Base-by-base conservation (phyloP, 2,888 invertebrate species). In the Mesorhabditis spiculigera region DNA sequence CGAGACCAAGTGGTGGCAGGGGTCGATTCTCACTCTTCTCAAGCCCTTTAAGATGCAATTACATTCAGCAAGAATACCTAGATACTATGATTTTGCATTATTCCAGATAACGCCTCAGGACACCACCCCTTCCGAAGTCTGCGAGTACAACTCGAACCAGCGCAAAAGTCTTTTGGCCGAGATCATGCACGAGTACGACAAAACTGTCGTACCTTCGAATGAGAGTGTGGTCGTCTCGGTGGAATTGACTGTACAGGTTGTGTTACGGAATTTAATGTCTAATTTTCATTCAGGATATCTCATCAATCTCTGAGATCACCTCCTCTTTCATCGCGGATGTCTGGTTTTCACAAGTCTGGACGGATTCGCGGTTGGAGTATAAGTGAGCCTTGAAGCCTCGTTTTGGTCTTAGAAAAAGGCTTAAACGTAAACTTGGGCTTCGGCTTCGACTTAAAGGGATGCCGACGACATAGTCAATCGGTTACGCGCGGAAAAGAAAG, bases 331-430 rank as follows among this genome's bases (percentile, higher is more conserved):
- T 84, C 8, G 85, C 85, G 5, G 84, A 84, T 73, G 83, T 85
- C 13, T 84, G 84, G 84, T 84, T 85, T 74, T 78, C 78, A 68
- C 82, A 85, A 70, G 80, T 84, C 4, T 84, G 84, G 84, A 75
- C 76, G 58, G 84, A 84, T 70, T 79, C 82, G 43, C 71, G 84
- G 63, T 71, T 84, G 62, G 80, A 80, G 42, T 84, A 84, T 72
- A 72, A 78, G 79, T 79, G 28, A 28, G 28, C 3, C 3, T 28
- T 28, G 28, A 28, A 28, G 28, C 28, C 28, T 28, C 28, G 1
- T 28, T 28, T 28, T 28, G 28, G 28, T 1, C 28, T 28, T 28
- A 28, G 28, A 28, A 28, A 28, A 28, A 28, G 28, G 28, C 28
- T 28, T 28, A 28, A 28, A 28, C 28, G 28, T 28, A 28, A 28